Evolutionary conservation across 2,888 invertebrate genomes (phyloP), one percentile per base, ranked within the genome.

Genomic region (Laspeyria flexula): DNA sequence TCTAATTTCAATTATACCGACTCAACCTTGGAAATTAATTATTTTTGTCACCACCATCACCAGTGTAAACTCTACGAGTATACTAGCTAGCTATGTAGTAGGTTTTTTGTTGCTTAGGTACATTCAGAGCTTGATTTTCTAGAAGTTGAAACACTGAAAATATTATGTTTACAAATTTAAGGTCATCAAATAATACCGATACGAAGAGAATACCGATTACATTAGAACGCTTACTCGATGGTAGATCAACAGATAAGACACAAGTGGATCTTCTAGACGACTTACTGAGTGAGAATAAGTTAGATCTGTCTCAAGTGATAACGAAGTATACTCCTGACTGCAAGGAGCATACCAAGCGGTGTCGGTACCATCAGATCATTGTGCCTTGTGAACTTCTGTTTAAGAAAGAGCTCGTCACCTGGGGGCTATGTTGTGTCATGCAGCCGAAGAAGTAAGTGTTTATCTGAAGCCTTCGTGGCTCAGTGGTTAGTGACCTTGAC

Each of bases 401-500:
- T 44, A 46, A 63, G 1, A 81, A 77, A 41, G 68, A 81, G 25
- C 21, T 85, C 1, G 88, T 83, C 0, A 57, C 63, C 3, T 79
- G 75, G 69, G 90, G 90, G 0, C 55, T 79, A 0, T 90, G 90
- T 57, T 91, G 91, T 53, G 73, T 86, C 0, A 75, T 83, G 71
- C 55, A 67, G 4, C 74, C 84, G 5, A 16, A 63, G 0, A 75
- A 66, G 88, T 87, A 57, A 73, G 77, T 73, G 3, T 3, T 12
- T 4, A 9, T 12, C 9, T 5, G 21, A 21, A 21, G 2, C 5
- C 2, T 21, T 21, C 5, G n/a, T n/a, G n/a, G n/a, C n/a, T n/a
- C n/a, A n/a, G n/a, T n/a, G n/a, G n/a, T n/a, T n/a, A n/a, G n/a
- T n/a, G n/a, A n/a, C n/a, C n/a, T n/a, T n/a, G n/a, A n/a, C n/a